These are phyloP conservation scores for Tetramorium alpestre DNA, from an alignment of 1,140 invertebrate species.

Conservation along the genomic window DNA sequence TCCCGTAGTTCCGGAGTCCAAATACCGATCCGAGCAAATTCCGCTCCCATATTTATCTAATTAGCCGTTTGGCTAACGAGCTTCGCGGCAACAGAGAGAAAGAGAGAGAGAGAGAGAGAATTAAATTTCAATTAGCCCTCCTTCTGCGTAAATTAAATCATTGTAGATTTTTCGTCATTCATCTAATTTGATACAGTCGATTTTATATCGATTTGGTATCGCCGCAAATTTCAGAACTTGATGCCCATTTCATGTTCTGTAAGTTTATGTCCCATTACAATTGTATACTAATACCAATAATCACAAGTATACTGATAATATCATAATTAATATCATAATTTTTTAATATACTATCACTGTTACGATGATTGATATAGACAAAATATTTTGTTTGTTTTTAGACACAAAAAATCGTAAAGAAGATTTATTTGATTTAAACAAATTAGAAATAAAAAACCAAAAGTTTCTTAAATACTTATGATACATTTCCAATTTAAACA, in stretches of 20 bases:
- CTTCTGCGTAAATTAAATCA: slow-evolving; percentile 25
- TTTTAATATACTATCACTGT: background rate
- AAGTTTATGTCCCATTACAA: background rate
- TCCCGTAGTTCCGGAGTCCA: slow-evolving; percentile 23
- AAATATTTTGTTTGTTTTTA: background rate
- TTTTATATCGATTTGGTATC: background rate
- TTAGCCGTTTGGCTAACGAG: slow-evolving; percentile 50
- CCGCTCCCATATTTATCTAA: slow-evolving; percentile 54
- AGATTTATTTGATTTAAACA: no score
- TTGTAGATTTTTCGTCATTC: background rate
- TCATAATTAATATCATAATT: background rate
- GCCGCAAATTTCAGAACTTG: background rate
- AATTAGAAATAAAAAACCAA: background rate
- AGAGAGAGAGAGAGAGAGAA: background rate
- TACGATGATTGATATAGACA: background rate
- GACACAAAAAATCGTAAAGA: background rate
- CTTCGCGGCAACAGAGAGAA: background rate
- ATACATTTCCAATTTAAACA: background rate
- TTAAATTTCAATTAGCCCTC: slow-evolving; percentile 31
- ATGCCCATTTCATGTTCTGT: background rate
- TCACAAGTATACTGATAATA: background rate
- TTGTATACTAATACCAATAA: background rate
- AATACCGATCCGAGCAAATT: slow-evolving; percentile 52
- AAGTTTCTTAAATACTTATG: background rate
- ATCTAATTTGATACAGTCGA: background rate